These are phyloP conservation scores for Osmoderma eremita DNA, from an alignment of 2,888 invertebrate genomes.

Conservation along the genomic window DNA sequence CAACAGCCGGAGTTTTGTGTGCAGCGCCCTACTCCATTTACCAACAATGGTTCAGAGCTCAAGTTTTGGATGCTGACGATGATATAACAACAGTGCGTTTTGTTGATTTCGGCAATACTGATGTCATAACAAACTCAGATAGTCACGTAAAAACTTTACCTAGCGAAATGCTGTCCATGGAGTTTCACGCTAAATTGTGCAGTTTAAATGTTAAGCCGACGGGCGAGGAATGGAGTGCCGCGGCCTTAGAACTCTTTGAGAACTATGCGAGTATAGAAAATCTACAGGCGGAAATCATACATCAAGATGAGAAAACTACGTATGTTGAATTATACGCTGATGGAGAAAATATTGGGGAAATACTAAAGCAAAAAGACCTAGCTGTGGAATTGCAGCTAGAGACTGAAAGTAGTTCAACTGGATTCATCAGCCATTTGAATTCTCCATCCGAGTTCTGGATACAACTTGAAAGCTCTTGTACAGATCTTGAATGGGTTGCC, in stretches of 20 bases:
- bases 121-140: conserved; percentile 73
- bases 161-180: conserved; percentile 67
- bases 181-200: conserved; percentile 71
- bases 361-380: conserved; percentile 69
- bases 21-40: conserved; percentile 85
- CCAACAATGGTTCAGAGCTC: conserved; percentile 91
- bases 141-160: conserved; percentile 72
- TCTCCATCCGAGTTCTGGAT: conserved; percentile 80
- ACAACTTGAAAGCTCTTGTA: conserved; percentile 72
- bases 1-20: conserved; percentile 73
- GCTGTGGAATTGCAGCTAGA: conserved; percentile 61
- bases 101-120: conserved; percentile 83
- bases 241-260: conserved; percentile 69
- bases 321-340: conserved; percentile 74
- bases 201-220: conserved; percentile 75
- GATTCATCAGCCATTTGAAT: conserved; percentile 74
- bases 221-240: conserved; percentile 73
- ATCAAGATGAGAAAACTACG: conserved; percentile 70
- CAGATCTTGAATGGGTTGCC: conserved; percentile 71
- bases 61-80: conserved; percentile 81
- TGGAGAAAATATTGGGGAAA: conserved; percentile 70
- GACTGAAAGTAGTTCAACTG: conserved; percentile 60
- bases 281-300: conserved; percentile 49
- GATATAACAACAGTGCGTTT: conserved; percentile 82
- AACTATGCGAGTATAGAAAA: conserved; percentile 51